phyloP scores from a whole-genome alignment of 2,888 invertebrate species.

The Perizoma flavofasciatum region DNA sequence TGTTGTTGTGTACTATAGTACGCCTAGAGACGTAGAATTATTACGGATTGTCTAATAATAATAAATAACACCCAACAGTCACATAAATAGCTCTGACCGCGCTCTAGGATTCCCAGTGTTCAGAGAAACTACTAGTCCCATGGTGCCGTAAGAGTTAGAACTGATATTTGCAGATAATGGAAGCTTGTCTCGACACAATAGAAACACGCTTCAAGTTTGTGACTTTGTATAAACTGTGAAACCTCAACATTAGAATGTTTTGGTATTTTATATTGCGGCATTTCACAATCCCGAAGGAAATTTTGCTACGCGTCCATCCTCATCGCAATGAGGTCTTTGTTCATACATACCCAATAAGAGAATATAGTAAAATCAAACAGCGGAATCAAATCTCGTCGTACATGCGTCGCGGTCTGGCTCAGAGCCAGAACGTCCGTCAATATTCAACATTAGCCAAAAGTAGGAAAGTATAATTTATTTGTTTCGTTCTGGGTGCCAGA shows the following conservation, averaged over 20 bases:
- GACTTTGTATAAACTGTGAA: neutral
- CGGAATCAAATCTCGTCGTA: conserved; percentile 47
- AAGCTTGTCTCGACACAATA: conserved; percentile 8
- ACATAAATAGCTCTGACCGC: conserved; percentile 27
- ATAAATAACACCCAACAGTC: conserved; percentile 26
- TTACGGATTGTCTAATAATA: conserved; percentile 16
- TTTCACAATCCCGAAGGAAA: neutral
- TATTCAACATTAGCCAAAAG: conserved; percentile 49
- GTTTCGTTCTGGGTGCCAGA: conserved; percentile 29
- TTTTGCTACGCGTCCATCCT: conserved; percentile 5
- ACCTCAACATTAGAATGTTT: too few species aligned
- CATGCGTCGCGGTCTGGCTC: conserved; percentile 50
- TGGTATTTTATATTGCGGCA: neutral
- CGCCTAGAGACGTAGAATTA: neutral
- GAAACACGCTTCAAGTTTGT: conserved; percentile 1
- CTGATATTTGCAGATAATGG: conserved; percentile 15
- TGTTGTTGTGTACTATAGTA: neutral
- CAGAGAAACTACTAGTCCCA: conserved; percentile 18
- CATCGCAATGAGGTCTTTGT: conserved; percentile 33
- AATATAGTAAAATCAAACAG: conserved; percentile 42
- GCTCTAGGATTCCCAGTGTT: conserved; percentile 22
- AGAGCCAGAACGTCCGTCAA: conserved; percentile 51
- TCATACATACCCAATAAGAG: conserved; percentile 30
- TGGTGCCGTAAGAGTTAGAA: conserved; percentile 18
- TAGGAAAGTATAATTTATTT: conserved; percentile 47